Evolutionary conservation across 2,888 invertebrate species (phyloP).

Genomic region (Trichacis sp.): DNA sequence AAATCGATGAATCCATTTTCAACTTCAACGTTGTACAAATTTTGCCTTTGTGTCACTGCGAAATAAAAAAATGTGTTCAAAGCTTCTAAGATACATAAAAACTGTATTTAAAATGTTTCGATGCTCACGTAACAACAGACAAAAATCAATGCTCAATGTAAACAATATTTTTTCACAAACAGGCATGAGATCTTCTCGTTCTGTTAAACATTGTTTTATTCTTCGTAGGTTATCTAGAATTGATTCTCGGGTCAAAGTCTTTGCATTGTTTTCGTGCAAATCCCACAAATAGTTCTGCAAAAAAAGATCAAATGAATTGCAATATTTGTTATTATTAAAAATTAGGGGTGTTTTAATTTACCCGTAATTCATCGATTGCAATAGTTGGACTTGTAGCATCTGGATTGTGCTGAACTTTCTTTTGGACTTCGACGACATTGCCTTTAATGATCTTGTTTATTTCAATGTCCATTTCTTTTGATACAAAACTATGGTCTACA

Average conservation of each 20-base stretch:
- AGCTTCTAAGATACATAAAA: no score
- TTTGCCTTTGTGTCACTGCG: conserved; percentile 54
- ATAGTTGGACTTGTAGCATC: conserved; percentile 52
- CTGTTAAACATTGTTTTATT: conserved; percentile 50
- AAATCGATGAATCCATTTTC: conserved; percentile 55
- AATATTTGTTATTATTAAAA: no score
- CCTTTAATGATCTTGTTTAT: no score
- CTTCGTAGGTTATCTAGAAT: conserved; percentile 48
- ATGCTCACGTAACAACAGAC: conserved; percentile 59
- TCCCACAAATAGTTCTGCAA: conserved; percentile 56
- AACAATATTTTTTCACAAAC: conserved; percentile 52
- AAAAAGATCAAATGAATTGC: no score
- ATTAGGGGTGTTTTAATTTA: no score
- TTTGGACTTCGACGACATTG: no score
- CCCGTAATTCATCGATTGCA: conserved; percentile 54
- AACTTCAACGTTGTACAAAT: conserved; percentile 52
- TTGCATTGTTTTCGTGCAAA: conserved; percentile 54
- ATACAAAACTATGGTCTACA: conserved; percentile 51
- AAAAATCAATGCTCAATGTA: conserved; percentile 58
- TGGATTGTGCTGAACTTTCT: conserved; percentile 50
- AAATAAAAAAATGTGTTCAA: conserved; percentile 24
- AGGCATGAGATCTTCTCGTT: conserved; percentile 53
- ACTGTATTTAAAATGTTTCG: no score
- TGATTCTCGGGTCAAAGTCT: conserved; percentile 41
- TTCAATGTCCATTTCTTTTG: conserved; percentile 58